Evolutionary conservation across 2,888 invertebrate genomes (phyloP), one percentile per base, ranked within the genome.

Genomic region (Himalopsyche japonica): DNA sequence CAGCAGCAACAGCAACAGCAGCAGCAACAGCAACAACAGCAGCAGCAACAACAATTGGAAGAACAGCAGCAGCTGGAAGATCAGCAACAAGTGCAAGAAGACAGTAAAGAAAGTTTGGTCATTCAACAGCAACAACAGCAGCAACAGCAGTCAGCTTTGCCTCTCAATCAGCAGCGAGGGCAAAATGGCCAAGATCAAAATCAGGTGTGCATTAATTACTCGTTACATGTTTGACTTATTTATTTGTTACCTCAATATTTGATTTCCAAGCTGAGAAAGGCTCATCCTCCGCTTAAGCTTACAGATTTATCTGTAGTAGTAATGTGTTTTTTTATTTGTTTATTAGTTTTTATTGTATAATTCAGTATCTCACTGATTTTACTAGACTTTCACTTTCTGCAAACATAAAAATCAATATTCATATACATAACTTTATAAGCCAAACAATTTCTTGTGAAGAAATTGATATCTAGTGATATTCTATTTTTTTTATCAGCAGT

Each of bases 1-100:
- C 91, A 92, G 88, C 92, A 92, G 32, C 92, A 92, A 89, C 91
- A 91, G 88, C 91, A 91, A 88, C 92, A 92, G 87, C 92, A 91
- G 87, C 91, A 92, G 87, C 91, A 92, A 88, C 89, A 92, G 88
- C 90, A 92, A 90, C 92, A 92, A 87, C 92, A 92, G 87, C 92
- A 92, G 43, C 82, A 82, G 18, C 82, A 84, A 30, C 78, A 84
- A 47, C 79, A 82, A 76, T 64, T 81, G 86, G 92, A 91, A 82
- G 90, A 92, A 89, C 92, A 92, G 87, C 91, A 92, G 87, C 91
- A 92, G 87, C 89, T 43, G 15, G 43, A 89, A 37, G 87, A 87
- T 81, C 88, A 87, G 82, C 83, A 80, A 43, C 79, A 47, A 43
- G 70, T 70, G 80, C 80, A 37, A 57, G 87, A 87, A 47, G 87